phyloP scores from a whole-genome alignment of 2,113 vertebrate genomes.

The Toxotes jaculatrix region DNA sequence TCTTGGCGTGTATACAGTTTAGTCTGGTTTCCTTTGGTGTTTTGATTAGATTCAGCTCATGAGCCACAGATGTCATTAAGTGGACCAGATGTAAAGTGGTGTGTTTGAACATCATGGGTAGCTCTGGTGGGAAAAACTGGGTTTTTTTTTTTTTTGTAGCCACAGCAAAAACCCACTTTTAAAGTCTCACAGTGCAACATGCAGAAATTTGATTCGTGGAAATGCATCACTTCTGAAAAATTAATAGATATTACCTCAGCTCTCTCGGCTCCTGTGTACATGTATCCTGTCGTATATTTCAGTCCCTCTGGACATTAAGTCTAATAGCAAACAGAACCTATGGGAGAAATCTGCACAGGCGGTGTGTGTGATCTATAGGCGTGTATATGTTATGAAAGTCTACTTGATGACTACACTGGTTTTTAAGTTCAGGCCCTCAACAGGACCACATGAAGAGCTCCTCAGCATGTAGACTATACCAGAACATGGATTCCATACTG shows the following conservation, averaged over 20 bases:
- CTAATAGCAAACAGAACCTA: not conserved
- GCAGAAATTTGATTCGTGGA: not conserved
- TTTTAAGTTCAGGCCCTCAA: conserved; percentile 16
- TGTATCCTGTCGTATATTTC: not conserved
- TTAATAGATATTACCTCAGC: not conserved
- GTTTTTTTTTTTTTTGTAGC: not conserved
- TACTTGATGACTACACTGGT: conserved; percentile 29
- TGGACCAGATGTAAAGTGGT: conserved; percentile 21
- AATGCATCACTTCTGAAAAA: not conserved
- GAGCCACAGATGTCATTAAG: conserved; percentile 12
- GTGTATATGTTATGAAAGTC: not conserved
- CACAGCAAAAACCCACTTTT: not conserved
- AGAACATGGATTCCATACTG: conserved; percentile 49
- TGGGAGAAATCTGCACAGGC: not conserved
- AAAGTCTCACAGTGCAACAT: not conserved
- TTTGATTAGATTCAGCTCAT: conserved; percentile 34
- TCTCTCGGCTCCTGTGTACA: not conserved
- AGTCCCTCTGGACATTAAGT: not conserved
- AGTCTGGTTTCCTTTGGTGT: conserved; percentile 23
- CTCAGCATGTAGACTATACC: conserved; percentile 35
- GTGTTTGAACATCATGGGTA: conserved; percentile 17
- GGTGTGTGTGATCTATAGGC: not conserved
- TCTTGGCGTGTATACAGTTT: conserved; percentile 21
- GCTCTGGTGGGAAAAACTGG: not conserved
- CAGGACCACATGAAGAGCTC: conserved; percentile 52